phyloP scores from a whole-genome alignment of 2,797 vertebrate species.

The Diplodus puntazzo region DNA sequence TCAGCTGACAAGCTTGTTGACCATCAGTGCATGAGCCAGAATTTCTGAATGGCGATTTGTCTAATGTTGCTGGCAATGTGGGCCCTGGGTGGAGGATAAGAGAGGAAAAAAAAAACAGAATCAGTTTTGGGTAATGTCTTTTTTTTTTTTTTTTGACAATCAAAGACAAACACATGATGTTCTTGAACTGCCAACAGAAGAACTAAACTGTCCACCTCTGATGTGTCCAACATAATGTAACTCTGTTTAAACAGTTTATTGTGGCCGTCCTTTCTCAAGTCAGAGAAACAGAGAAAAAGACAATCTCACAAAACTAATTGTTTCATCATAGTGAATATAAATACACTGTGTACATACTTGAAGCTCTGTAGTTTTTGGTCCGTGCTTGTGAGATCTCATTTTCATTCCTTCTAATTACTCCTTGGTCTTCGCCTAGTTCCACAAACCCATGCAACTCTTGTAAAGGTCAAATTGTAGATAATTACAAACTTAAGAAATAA shows the following conservation, averaged over 20 bases:
- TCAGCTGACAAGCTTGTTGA: constrained; percentile 1
- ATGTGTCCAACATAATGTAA: background rate
- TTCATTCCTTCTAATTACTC: background rate
- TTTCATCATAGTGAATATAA: background rate
- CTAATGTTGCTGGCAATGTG: background rate
- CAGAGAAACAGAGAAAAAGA: background rate
- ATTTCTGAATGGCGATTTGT: background rate
- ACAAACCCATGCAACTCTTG: background rate
- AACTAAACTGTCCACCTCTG: background rate
- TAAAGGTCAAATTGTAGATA: background rate
- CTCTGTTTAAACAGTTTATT: background rate
- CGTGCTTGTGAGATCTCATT: too few species aligned
- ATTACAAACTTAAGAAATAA: background rate
- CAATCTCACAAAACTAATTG: background rate
- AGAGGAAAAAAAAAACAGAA: too few species aligned
- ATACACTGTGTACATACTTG: background rate
- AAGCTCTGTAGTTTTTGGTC: background rate
- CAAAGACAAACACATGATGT: background rate
- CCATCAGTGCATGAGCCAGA: background rate
- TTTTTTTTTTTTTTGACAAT: background rate
- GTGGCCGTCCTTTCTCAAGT: background rate
- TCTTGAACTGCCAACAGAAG: background rate
- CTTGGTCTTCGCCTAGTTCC: background rate
- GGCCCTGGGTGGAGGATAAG: background rate
- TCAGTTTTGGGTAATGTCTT: background rate